Evolutionary conservation across 2,797 vertebrate species (phyloP), one percentile per base, ranked within the genome.

Genomic region (Paedocypris micromegethes): DNA sequence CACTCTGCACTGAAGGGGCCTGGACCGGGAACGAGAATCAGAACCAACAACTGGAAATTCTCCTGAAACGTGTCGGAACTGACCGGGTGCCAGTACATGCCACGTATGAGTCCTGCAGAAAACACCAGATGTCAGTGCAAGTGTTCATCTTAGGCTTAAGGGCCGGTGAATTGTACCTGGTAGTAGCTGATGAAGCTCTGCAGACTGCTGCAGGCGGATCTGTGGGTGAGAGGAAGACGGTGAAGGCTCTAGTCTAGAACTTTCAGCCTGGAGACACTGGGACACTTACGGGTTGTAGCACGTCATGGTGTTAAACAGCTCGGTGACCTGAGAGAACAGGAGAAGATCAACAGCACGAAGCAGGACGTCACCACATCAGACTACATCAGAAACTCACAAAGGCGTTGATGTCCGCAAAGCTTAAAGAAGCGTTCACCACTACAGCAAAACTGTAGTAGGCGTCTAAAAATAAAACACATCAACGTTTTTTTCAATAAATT

Each of bases 361-460:
- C 23, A 23, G 23, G 23, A 23, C 23, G 23, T 23, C 23, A 23
- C 23, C 23, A 23, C 23, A 23, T 23, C 23, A 23, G 23, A 23
- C 23, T 23, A 23, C 23, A 23, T 23, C 23, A 23, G 23, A 23
- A 23, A 23, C 80, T 1, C 2, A 66, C 0, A 3, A 39, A 43
- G 2, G 0, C 0, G 38, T 47, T 56, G 0, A 77, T 56, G 0
- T 2, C 5, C 5, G 43, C 5, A 58, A 70, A 5, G n/a, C 42
- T 6, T 9, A 70, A 39, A 42, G 23, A 57, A 39, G 86, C n/a
- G 1, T 66, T 3, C 23, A 23, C 23, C 23, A 23, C 23, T 23
- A 23, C 23, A 23, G 23, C 23, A 23, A 64, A 87, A 65, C 49
- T 54, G 71, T 88, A 88, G 78, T 78, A 88, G 7, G 38, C 37